Percentiles rank a stretch among this genome's conserved stretches.
phyloP scores from a whole-genome alignment of 2,888 invertebrate genomes.

The Nomada ruficornis region DNA sequence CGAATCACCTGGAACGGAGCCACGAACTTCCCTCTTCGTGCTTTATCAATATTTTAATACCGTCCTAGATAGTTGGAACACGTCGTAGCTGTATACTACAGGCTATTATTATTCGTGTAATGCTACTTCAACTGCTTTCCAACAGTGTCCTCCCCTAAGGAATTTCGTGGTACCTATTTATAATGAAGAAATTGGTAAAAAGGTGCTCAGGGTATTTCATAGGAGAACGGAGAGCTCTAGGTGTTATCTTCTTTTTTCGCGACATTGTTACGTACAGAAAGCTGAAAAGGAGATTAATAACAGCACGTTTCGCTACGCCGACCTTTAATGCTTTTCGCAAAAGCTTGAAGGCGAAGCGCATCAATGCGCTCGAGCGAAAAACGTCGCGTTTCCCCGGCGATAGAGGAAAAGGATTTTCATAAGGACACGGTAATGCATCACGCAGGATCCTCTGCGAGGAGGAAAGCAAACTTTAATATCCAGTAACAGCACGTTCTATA shows the following conservation, averaged over 20 bases:
- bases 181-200: background rate
- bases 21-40: too few relatives aligned
- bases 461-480: conserved; percentile 51
- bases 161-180: too few relatives aligned
- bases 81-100: too few relatives aligned
- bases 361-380: conserved; percentile 18
- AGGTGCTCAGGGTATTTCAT: conserved; percentile 29
- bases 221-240: conserved; percentile 21
- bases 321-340: conserved; percentile 33
- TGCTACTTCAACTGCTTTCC: too few relatives aligned
- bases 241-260: background rate
- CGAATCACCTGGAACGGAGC: background rate
- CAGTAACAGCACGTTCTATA: conserved; percentile 45
- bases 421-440: conserved; percentile 41
- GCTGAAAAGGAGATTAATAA: conserved; percentile 29
- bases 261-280: background rate
- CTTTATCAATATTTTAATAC: too few relatives aligned
- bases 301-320: background rate
- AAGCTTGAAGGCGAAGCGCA: background rate
- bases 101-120: too few relatives aligned
- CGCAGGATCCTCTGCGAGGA: conserved; percentile 11
- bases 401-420: conserved; percentile 23
- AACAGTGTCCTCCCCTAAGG: too few relatives aligned
- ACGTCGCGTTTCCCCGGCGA: background rate
- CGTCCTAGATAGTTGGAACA: too few relatives aligned